Base-by-base conservation (phyloP, 1,140 invertebrate genomes). In the Micrasema minimum region DNA sequence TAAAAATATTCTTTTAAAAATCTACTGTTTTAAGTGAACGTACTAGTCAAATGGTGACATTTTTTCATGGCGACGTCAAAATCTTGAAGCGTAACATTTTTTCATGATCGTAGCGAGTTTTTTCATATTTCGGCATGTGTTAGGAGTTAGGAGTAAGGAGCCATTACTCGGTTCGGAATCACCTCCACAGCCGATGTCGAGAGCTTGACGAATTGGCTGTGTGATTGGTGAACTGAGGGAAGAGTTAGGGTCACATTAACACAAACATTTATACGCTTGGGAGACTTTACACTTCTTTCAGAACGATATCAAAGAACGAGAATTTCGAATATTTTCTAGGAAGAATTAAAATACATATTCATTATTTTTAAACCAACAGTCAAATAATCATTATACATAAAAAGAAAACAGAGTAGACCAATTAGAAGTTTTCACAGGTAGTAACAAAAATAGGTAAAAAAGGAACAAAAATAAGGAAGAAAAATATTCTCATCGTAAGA, bases 181-280 rank as follows among this genome's bases (percentile, higher is more conserved):
- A 53, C 50, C 50, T 53, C 35, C 22, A 35, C 3, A 23, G 57
- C 14, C 57, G 55, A 59, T 37, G 55, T 10, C 38, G 55, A 48
- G 7, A 16, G 41, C 61, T 26, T 64, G 61, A 64, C 61, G 61
- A 64, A 64, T 64, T 14, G 43, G 20, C 23, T 64, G 41, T 64
- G 61, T 14, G 41, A 46, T 64, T 46, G 61, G 9, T 46, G 20
- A 31, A 31, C 7, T 2, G 26, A 31, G 22, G 22, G 45, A 48
- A 64, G 53, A 59, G 55, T 59, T 31, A 7, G 26, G 26, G 7
- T 4, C 26, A 7, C 7, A 31, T 31, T 35, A 41, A 41, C 55
- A 41, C n/a, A 41, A 18, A 16, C 11, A 62, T 18, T 48, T 62
- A 62, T 51, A 48, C 41, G 62, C 43, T 37, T 14, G 20, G 26